Conservation (phyloP, 2,113 vertebrate species). For the Vulpes vulpes region DNA sequence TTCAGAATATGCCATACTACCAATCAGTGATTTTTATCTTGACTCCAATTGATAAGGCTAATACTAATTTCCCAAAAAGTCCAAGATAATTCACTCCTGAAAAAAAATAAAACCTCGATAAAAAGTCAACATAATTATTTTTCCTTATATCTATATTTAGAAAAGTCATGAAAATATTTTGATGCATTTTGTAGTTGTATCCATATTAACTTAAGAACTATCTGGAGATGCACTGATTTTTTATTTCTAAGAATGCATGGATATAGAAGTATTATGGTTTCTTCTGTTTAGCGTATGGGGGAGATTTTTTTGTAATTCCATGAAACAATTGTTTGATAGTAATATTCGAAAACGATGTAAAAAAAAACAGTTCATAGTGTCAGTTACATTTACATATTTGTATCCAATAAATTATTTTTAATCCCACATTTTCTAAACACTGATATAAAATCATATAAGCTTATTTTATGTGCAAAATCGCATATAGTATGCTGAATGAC, state of each 20-base stretch:
- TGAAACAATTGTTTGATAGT: slow-evolving; percentile 71
- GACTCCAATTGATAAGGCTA: slow-evolving; percentile 50
- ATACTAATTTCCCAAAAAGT: slow-evolving; percentile 79
- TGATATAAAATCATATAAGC: slow-evolving; percentile 85
- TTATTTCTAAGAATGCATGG: slow-evolving; percentile 79
- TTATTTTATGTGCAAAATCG: slow-evolving; percentile 87
- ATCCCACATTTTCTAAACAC: slow-evolving; percentile 81
- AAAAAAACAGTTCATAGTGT: slow-evolving; percentile 77
- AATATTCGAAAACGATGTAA: slow-evolving; percentile 77
- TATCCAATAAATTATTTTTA: slow-evolving; percentile 82
- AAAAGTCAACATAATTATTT: slow-evolving; percentile 8
- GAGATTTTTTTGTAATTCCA: slow-evolving; percentile 75
- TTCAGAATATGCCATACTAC: slow-evolving; percentile 67
- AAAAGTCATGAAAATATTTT: slow-evolving; percentile 62
- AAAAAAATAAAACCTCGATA: slow-evolving; percentile 49
- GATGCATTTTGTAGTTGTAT: neutral
- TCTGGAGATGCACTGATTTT: neutral
- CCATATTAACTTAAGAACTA: slow-evolving; percentile 17
- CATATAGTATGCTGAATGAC: slow-evolving; percentile 85
- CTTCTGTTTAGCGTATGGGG: slow-evolving; percentile 70
- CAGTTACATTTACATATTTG: slow-evolving; percentile 80
- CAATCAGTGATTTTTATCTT: slow-evolving; percentile 78
- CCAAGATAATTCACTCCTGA: slow-evolving; percentile 76
- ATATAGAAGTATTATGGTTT: slow-evolving; percentile 67
- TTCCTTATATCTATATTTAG: slow-evolving; percentile 71